Percentiles rank a stretch among this genome's conserved stretches.
Evolutionary conservation across 2,797 vertebrate species (phyloP).

Genomic region (Meriones psammophilus): DNA sequence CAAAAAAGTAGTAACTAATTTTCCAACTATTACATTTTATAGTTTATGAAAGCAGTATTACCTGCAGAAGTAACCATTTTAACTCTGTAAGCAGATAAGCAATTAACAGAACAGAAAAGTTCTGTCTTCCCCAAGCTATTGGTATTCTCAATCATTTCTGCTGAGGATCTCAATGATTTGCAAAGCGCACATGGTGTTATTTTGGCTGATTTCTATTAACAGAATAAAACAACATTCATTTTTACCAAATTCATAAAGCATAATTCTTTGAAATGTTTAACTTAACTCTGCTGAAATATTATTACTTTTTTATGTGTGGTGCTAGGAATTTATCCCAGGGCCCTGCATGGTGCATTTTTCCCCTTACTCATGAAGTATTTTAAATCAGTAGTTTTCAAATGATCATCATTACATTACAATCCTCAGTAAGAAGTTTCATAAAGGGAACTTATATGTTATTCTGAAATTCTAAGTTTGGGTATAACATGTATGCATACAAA

Average conservation of each 20-base stretch:
- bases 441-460: slow-evolving; percentile 10
- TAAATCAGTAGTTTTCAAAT: slow-evolving; percentile 61
- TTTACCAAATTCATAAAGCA: slow-evolving; percentile 68
- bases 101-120: slow-evolving; percentile 96
- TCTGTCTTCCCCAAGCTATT: slow-evolving; percentile 93
- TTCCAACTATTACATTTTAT: slow-evolving; percentile 59
- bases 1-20: slow-evolving; percentile 65
- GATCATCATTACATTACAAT: slow-evolving; percentile 64
- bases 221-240: slow-evolving; percentile 79
- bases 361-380: slow-evolving; percentile 45
- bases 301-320: neutral
- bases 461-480: slow-evolving; percentile 26
- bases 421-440: slow-evolving; percentile 45
- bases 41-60: slow-evolving; percentile 84
- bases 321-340: neutral
- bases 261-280: slow-evolving; percentile 75
- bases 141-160: slow-evolving; percentile 94
- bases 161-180: slow-evolving; percentile 90
- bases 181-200: slow-evolving; percentile 94
- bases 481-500: slow-evolving; percentile 21
- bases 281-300: slow-evolving; percentile 61
- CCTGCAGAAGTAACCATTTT: slow-evolving; percentile 96
- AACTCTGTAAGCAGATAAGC: slow-evolving; percentile 96
- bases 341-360: neutral
- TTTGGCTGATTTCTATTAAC: slow-evolving; percentile 93